phyloP scores from a whole-genome alignment of 2,797 vertebrate species.

The Rhincodon typus region DNA sequence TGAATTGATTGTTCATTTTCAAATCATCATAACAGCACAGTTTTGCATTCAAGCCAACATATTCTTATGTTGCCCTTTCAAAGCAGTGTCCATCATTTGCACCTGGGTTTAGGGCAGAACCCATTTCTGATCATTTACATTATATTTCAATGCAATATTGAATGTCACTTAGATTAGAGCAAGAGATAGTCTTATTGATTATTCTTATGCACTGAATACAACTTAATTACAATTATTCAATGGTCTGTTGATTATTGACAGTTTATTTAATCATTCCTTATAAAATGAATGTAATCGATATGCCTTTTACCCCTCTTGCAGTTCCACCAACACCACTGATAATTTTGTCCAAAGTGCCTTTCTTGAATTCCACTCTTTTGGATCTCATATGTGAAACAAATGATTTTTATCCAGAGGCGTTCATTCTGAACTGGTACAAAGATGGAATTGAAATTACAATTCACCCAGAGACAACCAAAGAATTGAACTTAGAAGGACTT shows the following conservation, averaged over 20 bases:
- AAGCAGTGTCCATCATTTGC: too few species aligned
- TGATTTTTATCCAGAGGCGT: not conserved
- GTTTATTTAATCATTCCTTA: not conserved
- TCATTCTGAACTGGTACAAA: not conserved
- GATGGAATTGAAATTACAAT: not conserved
- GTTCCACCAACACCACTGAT: not conserved
- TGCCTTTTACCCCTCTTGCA: not conserved
- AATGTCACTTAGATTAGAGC: not conserved
- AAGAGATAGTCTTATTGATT: not conserved
- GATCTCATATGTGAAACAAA: not conserved
- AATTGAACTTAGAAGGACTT: not conserved
- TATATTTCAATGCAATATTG: not conserved
- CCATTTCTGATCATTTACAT: too few species aligned
- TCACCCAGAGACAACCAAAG: not conserved
- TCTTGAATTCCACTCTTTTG: not conserved
- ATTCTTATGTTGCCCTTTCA: too few species aligned
- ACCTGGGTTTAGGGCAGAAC: too few species aligned
- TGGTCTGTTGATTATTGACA: not conserved
- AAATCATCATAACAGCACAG: too few species aligned
- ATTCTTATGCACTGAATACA: not conserved
- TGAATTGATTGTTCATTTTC: too few species aligned
- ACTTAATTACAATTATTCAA: not conserved
- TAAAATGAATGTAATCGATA: not conserved
- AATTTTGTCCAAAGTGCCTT: not conserved
- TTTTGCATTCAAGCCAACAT: too few species aligned